A percentile compares a stretch with the other conserved stretches of the same genome.
Conservation (phyloP, 2,113 vertebrate genomes). For the Montifringilla adamsi region DNA sequence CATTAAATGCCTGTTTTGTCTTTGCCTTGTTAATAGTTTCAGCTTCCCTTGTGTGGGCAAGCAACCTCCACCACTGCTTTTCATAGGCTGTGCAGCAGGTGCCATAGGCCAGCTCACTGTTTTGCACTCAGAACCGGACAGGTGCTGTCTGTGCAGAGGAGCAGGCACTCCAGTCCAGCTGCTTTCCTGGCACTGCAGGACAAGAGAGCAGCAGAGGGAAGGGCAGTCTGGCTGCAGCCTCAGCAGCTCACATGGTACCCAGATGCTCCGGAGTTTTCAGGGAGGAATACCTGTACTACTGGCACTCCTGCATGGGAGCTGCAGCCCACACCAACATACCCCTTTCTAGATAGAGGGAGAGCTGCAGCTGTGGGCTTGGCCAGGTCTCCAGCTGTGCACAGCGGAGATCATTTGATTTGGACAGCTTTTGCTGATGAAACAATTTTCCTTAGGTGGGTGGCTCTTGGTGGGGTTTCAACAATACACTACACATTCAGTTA, state of each 20-base stretch:
- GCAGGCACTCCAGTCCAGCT: not conserved
- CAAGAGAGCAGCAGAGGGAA: not conserved
- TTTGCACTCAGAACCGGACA: not conserved
- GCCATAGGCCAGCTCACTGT: not conserved
- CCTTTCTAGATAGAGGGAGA: not conserved
- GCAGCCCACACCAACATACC: not conserved
- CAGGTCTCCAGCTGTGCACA: not conserved
- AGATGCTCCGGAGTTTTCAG: not conserved
- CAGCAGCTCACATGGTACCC: fast-evolving
- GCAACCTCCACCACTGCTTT: not conserved
- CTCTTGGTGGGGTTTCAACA: not conserved
- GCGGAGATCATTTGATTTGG: not conserved
- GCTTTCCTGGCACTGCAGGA: not conserved
- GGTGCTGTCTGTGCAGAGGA: not conserved
- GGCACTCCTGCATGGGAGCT: not conserved
- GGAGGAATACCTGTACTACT: not conserved
- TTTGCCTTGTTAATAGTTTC: not conserved
- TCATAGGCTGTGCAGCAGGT: not conserved
- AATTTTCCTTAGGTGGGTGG: not conserved
- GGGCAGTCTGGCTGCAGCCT: fast-evolving
- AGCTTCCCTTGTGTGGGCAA: not conserved
- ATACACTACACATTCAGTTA: not conserved
- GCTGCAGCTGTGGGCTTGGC: not conserved
- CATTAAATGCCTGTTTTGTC: not conserved
- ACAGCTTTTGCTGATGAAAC: not conserved